Evolutionary conservation across 1,140 invertebrate genomes (phyloP).

Genomic region (Pogonus chalceus): DNA sequence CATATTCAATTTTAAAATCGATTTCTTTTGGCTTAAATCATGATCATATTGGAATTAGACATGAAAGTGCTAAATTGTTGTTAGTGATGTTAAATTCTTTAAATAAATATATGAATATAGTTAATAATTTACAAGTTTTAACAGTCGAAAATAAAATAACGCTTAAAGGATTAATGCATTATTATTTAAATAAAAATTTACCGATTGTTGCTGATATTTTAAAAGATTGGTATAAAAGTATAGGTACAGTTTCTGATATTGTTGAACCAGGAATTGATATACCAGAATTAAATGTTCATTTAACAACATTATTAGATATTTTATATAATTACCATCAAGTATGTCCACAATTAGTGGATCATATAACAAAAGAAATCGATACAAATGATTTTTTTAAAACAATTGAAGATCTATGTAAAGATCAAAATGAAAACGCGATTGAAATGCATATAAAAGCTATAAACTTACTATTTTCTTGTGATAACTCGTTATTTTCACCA

Average conservation of each 20-base stretch:
- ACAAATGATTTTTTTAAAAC: conserved; percentile 38
- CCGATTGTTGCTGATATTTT: conserved; percentile 41
- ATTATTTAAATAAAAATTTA: conserved; percentile 41
- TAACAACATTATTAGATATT: conserved; percentile 42
- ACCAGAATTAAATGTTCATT: conserved; percentile 32
- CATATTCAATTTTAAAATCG: conserved; percentile 39
- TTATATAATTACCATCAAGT: conserved; percentile 43
- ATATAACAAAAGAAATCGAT: conserved; percentile 35
- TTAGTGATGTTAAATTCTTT: conserved; percentile 39
- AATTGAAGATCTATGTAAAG: conserved; percentile 26
- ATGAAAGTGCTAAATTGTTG: conserved; percentile 38
- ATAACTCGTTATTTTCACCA: conserved; percentile 44
- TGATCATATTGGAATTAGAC: conserved; percentile 33
- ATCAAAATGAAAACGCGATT: conserved; percentile 29
- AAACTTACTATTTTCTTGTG: conserved; percentile 47
- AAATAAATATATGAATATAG: conserved; percentile 34
- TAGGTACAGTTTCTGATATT: conserved; percentile 20
- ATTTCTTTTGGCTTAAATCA: conserved; percentile 33
- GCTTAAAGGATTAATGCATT: conserved; percentile 36
- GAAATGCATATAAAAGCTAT: conserved; percentile 54
- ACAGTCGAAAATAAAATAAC: conserved; percentile 26
- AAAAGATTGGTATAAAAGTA: conserved; percentile 36
- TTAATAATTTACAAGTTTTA: conserved; percentile 21
- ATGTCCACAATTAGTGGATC: conserved; percentile 42
- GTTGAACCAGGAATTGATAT: conserved; percentile 21